A percentile compares a stretch with the other conserved stretches of the same genome.
Evolutionary conservation across 2,113 vertebrate species (phyloP).

Genomic region (Blennius ocellaris): DNA sequence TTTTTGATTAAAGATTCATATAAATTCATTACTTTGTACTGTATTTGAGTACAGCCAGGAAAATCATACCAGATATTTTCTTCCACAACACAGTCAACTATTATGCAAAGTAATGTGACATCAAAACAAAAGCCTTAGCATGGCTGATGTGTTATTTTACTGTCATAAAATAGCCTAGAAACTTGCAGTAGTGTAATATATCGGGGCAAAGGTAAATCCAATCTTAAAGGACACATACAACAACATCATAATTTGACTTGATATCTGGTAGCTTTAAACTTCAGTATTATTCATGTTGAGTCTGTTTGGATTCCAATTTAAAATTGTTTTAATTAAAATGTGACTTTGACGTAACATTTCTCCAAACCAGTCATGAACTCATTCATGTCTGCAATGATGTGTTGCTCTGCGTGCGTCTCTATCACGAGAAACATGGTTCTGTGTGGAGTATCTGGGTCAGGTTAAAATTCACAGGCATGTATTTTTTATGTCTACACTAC

Average conservation of each 20-base stretch:
- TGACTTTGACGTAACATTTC: neutral
- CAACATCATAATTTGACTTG: too few relatives aligned
- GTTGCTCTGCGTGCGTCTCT: neutral
- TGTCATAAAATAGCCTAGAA: neutral
- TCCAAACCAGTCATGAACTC: slow-evolving; percentile 1
- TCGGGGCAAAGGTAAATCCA: too few relatives aligned
- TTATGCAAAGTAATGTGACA: slow-evolving; percentile 2
- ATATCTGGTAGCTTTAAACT: too few relatives aligned
- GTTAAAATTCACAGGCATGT: slow-evolving; percentile 17
- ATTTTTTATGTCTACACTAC: slow-evolving; percentile 21
- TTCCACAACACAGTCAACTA: slow-evolving; percentile 7
- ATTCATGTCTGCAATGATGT: neutral
- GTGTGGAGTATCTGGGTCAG: slow-evolving; percentile 27
- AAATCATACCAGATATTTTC: slow-evolving; percentile 9
- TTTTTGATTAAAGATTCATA: too few relatives aligned
- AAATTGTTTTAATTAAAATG: neutral
- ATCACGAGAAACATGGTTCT: neutral
- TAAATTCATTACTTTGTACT: neutral
- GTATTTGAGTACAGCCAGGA: slow-evolving; percentile 25
- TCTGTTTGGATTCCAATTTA: too few relatives aligned
- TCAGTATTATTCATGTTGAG: too few relatives aligned
- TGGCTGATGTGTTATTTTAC: neutral
- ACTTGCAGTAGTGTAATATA: too few relatives aligned
- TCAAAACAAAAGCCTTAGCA: slow-evolving; percentile 10
- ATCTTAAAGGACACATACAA: too few relatives aligned